Conservation (phyloP, 2,113 vertebrate genomes). For the Poeciliopsis prolifica region DNA sequence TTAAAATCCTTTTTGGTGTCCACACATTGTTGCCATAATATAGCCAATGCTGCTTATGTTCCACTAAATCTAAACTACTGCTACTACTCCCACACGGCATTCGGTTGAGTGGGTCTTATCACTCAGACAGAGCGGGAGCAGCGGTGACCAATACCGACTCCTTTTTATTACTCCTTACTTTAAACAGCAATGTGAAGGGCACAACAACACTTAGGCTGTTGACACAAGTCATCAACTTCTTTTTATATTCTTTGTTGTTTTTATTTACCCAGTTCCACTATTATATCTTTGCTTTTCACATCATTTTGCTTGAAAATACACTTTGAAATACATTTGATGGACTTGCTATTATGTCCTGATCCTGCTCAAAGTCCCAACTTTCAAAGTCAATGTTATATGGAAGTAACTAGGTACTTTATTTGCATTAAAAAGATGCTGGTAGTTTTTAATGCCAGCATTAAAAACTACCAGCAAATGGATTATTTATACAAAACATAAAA, state of each 20-base stretch:
- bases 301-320: neutral
- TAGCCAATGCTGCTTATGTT: neutral
- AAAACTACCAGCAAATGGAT: too few relatives aligned
- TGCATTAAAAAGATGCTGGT: neutral
- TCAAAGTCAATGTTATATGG: neutral
- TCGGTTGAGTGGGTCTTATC: neutral
- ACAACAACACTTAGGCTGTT: too few relatives aligned
- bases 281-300: neutral
- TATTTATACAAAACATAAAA: conserved; percentile 1
- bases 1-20: neutral
- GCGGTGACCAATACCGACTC: too few relatives aligned
- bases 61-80: neutral
- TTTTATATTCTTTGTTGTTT: neutral
- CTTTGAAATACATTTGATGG: neutral
- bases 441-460: neutral
- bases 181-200: too few relatives aligned
- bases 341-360: neutral
- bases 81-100: neutral
- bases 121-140: neutral
- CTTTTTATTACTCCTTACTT: too few relatives aligned
- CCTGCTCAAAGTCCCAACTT: too few relatives aligned
- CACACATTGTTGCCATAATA: neutral
- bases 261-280: neutral
- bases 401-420: neutral
- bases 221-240: too few relatives aligned